Conservation (phyloP, 2,797 vertebrate species). For the Rhodeus uyekii region DNA sequence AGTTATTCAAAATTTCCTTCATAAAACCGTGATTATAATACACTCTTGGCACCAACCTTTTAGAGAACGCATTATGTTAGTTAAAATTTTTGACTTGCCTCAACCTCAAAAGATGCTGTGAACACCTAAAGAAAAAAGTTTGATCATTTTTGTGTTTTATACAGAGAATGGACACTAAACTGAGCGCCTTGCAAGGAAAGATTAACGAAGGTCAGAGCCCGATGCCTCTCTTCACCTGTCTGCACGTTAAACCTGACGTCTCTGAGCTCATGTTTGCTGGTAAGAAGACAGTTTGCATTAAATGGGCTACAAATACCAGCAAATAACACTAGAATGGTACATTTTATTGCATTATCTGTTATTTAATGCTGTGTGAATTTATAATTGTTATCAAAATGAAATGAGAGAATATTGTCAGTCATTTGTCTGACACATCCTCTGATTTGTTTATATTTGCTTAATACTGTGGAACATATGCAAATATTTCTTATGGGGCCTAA, state of each 20-base stretch:
- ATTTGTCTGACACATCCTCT: not conserved
- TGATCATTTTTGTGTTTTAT: conserved; percentile 23
- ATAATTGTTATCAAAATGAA: not conserved
- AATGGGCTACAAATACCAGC: not conserved
- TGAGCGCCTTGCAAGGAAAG: conserved; percentile 89
- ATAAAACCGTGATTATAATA: not conserved
- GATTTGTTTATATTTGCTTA: conserved; percentile 58
- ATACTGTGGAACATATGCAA: conserved; percentile 48
- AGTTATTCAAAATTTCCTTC: not conserved
- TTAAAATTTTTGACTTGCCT: not conserved
- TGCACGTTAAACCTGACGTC: conserved; percentile 97
- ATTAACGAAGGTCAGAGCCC: conserved; percentile 83
- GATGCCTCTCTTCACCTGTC: conserved; percentile 95
- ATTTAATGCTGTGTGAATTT: not conserved
- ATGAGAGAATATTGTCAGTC: not conserved
- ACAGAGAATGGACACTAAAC: conserved; percentile 91
- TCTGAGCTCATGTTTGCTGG: conserved; percentile 99
- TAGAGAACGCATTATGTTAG: not conserved
- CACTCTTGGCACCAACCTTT: not conserved
- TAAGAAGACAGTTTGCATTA: not conserved
- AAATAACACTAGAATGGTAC: not conserved
- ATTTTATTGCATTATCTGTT: not conserved
- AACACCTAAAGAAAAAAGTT: not conserved
- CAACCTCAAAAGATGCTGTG: not conserved
- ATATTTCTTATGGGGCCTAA: conserved; percentile 25